phyloP scores from a whole-genome alignment of 2,113 vertebrate genomes.

The Tautogolabrus adspersus region DNA sequence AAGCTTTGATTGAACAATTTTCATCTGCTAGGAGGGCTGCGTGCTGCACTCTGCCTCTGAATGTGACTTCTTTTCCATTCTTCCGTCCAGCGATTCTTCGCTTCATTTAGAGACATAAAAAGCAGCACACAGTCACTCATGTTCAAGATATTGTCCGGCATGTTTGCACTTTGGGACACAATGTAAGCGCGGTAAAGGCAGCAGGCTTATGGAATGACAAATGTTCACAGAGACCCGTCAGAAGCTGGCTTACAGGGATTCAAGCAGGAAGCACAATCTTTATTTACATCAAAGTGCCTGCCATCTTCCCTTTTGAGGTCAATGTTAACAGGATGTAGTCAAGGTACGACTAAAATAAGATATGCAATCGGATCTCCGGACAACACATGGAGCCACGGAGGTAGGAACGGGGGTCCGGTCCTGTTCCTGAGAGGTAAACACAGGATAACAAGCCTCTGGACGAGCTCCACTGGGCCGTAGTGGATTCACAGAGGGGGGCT shows the following conservation, averaged over 20 bases:
- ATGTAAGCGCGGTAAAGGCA: conserved; percentile 57
- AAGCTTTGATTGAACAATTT: conserved; percentile 73
- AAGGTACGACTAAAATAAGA: conserved; percentile 79
- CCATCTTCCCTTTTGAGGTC: conserved; percentile 70
- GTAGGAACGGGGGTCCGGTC: conserved; percentile 61
- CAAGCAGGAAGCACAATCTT: conserved; percentile 64
- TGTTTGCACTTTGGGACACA: conserved; percentile 41
- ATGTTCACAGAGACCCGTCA: conserved; percentile 59
- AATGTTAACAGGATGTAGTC: conserved; percentile 77
- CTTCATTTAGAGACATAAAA: conserved; percentile 24
- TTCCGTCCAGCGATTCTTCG: conserved; percentile 17
- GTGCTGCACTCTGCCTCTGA: conserved; percentile 12
- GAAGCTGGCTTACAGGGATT: conserved; percentile 73
- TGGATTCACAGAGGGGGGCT: conserved; percentile 73
- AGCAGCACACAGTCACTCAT: conserved; percentile 2
- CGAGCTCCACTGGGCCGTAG: conserved; percentile 56
- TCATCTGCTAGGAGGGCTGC: conserved; percentile 51
- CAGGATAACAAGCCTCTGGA: conserved; percentile 74
- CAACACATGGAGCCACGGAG: conserved; percentile 60
- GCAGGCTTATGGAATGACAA: conserved; percentile 67
- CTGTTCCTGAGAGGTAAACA: conserved; percentile 81
- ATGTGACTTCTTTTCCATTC: conserved; percentile 25
- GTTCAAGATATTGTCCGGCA: conserved; percentile 37
- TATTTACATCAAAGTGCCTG: conserved; percentile 80
- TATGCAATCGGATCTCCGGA: conserved; percentile 76